phyloP scores from a whole-genome alignment of 2,113 vertebrate genomes.

The Sturnira hondurensis region DNA sequence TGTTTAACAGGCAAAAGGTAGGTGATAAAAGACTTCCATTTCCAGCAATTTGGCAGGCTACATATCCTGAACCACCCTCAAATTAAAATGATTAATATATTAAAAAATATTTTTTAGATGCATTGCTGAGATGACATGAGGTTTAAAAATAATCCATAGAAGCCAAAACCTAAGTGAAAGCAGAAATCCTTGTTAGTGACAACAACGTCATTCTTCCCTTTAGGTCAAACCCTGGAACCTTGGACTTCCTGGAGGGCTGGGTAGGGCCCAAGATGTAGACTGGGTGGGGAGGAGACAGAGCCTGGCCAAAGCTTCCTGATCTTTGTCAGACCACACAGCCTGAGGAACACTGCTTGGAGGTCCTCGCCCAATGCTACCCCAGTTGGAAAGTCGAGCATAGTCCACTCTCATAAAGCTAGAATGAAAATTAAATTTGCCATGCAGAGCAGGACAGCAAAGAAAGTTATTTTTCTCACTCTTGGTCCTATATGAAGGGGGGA shows the following conservation, averaged over 20 bases:
- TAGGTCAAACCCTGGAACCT: neutral
- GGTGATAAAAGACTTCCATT: neutral
- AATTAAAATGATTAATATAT: neutral
- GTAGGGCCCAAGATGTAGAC: neutral
- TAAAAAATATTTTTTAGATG: neutral
- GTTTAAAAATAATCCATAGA: neutral
- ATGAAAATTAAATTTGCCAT: neutral
- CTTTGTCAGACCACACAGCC: neutral
- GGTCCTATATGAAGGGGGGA: neutral
- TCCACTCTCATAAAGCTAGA: neutral
- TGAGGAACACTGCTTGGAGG: too few species aligned
- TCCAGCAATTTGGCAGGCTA: neutral
- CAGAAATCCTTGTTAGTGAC: neutral
- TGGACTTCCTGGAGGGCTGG: neutral
- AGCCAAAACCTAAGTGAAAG: neutral
- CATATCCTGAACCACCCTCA: neutral
- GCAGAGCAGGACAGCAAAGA: neutral
- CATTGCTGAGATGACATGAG: neutral
- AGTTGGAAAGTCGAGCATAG: neutral
- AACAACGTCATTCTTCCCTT: neutral
- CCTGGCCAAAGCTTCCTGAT: neutral
- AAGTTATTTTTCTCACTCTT: neutral
- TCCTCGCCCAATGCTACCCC: neutral
- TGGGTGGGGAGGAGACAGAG: too few species aligned
- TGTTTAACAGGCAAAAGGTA: neutral